Evolutionary conservation across 2,888 invertebrate genomes (phyloP).

Genomic region (Teleiodes luculella): DNA sequence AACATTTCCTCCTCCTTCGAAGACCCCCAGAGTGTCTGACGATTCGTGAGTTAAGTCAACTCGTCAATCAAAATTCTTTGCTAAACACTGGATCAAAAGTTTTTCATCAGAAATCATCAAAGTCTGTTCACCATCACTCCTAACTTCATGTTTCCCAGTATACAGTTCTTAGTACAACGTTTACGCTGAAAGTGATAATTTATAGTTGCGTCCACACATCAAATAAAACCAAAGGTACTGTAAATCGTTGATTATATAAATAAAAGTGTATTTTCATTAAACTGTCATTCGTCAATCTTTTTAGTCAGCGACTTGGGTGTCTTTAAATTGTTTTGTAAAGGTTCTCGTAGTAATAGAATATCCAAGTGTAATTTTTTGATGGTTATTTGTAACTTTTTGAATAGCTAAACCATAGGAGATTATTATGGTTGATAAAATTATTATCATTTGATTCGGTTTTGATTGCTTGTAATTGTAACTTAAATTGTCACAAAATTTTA

Average conservation of each 20-base stretch:
- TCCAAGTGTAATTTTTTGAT: no score
- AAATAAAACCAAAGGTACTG: conserved; percentile 26
- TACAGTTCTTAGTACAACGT: conserved; percentile 24
- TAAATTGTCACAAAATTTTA: no score
- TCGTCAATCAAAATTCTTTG: conserved; percentile 10
- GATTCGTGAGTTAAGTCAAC: not conserved
- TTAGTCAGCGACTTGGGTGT: conserved; percentile 22
- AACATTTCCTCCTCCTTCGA: not conserved
- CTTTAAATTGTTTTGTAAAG: not conserved
- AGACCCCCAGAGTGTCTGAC: not conserved
- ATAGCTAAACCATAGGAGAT: no score
- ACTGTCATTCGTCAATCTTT: conserved; percentile 22
- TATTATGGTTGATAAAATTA: no score
- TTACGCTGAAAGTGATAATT: conserved; percentile 26
- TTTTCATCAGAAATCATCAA: conserved; percentile 22
- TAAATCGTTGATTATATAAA: conserved; percentile 27
- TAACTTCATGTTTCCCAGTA: not conserved
- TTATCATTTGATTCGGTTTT: no score
- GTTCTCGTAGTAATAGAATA: no score
- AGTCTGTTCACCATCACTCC: conserved; percentile 16
- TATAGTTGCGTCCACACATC: conserved; percentile 21
- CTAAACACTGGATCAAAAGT: conserved; percentile 11
- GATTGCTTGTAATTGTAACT: no score
- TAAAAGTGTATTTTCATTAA: conserved; percentile 20
- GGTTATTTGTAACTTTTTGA: no score